Conservation (phyloP, 2,888 invertebrate genomes). For the Lampropteryx suffumata region DNA sequence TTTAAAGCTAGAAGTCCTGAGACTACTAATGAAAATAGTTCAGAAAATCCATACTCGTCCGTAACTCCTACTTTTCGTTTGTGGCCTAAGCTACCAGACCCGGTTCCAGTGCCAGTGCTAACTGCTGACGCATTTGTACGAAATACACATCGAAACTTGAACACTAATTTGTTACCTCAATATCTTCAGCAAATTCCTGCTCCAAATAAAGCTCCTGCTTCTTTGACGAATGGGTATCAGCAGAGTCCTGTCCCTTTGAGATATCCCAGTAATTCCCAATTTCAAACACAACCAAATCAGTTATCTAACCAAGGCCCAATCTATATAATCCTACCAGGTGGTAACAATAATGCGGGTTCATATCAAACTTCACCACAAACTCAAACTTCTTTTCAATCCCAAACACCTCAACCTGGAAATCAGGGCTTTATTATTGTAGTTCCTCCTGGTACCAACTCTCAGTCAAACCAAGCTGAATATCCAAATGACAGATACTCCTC, state of each 20-base stretch:
- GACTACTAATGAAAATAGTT: neutral
- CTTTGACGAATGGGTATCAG: conserved; percentile 13
- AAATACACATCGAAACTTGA: conserved; percentile 18
- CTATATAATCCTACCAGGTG: conserved; percentile 9
- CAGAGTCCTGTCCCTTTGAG: conserved; percentile 2
- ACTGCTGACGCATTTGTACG: conserved; percentile 10
- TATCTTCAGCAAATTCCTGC: conserved; percentile 13
- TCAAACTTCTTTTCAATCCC: conserved; percentile 7
- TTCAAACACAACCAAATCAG: neutral
- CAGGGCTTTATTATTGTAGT: conserved; percentile 6
- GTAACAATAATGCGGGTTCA: conserved; percentile 5
- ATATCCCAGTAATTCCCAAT: neutral
- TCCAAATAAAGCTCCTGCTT: too few relatives aligned
- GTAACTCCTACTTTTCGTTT: conserved; percentile 16
- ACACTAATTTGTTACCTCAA: conserved; percentile 10
- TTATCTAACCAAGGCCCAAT: conserved; percentile 9
- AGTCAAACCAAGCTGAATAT: conserved; percentile 2
- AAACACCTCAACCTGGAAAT: conserved; percentile 12
- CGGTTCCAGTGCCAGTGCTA: conserved; percentile 26
- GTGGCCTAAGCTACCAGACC: conserved; percentile 25
- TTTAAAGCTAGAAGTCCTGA: conserved; percentile 5
- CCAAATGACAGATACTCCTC: conserved; percentile 8
- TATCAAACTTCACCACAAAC: conserved; percentile 1
- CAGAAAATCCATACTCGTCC: conserved; percentile 12
- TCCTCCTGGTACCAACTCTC: conserved; percentile 2